Base-by-base conservation (phyloP, 2,797 vertebrate species). In the Antrozous pallidus region DNA sequence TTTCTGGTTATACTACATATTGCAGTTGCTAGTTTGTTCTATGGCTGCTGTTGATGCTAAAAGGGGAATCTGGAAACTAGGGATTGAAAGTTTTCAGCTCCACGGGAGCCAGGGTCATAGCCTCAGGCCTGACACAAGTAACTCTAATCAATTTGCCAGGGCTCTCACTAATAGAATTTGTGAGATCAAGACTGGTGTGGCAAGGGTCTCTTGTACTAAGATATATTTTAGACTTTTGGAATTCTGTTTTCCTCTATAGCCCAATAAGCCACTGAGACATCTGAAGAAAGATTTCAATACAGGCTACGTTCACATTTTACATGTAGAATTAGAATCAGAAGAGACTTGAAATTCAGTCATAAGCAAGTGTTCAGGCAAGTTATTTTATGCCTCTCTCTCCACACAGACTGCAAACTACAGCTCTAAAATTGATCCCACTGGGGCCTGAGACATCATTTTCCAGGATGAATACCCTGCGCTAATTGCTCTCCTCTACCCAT, bases 341-440 rank as follows among this genome's bases (percentile, higher is more conserved):
- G 88, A 92, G 56, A 71, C 73, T 49, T 80, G 14, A 75, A 93
- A 89, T 91, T 82, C 83, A 74, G 38, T 94, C 80, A 69, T 42
- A 92, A 81, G 87, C 71, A 78, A 94, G 81, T 56, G 38, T 90
- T 80, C 69, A 5, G 90, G 73, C 54, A 78, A 63, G 88, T 86
- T 85, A 78, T 65, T 96, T 86, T 69, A 63, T 77, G 82, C 86
- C 54, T 85, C 79, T 91, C 89, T 94, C 80, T 38, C 69, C 61
- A 82, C 56, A 94, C 49, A 90, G 65, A 77, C 71, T 93, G 65
- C 54, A 94, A 94, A 75, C 71, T 54, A 56, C 18, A 65, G 28
- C 67, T 97, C 87, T 93, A 92, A 90, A 96, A 97, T 88, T 86
- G 93, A 96, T 95, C 91, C 87, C 94, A 87, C n/a, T 54, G 87